Percentiles rank a stretch among this genome's conserved stretches.
Evolutionary conservation across 2,888 invertebrate genomes (phyloP).

Genomic region (Troides aeacus): DNA sequence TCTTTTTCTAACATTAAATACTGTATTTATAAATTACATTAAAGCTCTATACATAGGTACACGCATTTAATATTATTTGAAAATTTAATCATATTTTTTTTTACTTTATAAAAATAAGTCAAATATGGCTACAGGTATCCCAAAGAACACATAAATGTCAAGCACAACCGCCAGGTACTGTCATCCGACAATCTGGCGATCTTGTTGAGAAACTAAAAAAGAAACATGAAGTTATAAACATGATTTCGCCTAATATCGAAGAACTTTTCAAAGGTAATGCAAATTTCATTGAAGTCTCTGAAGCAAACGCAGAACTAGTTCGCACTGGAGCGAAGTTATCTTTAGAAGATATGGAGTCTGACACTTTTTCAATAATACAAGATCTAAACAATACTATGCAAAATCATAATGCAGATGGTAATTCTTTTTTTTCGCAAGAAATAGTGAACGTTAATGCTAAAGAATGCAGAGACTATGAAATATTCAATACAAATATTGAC

Average conservation of each 20-base stretch:
- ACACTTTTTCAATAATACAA: conserved; percentile 62
- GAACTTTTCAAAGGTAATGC: conserved; percentile 35
- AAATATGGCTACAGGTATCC: conserved; percentile 80
- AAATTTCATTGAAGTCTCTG: conserved; percentile 55
- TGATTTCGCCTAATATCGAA: conserved; percentile 24
- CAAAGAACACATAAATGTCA: conserved; percentile 91
- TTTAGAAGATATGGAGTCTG: conserved; percentile 73
- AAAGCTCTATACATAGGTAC: not conserved
- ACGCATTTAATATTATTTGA: not conserved
- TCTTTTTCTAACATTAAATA: not conserved
- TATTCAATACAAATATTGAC: conserved; percentile 43
- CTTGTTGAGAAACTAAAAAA: conserved; percentile 74
- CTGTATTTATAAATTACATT: not conserved
- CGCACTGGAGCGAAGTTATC: conserved; percentile 71
- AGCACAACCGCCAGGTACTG: conserved; percentile 80
- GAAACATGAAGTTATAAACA: conserved; percentile 49
- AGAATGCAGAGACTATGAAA: conserved; percentile 46
- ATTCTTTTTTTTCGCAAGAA: conserved; percentile 16
- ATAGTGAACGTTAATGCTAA: conserved; percentile 27
- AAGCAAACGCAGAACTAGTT: conserved; percentile 67
- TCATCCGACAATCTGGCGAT: conserved; percentile 71
- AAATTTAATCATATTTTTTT: not conserved
- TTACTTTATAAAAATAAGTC: not conserved
- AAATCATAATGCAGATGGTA: conserved; percentile 15
- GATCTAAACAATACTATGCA: conserved; percentile 47